Evolutionary conservation across 2,797 vertebrate species (phyloP).

Genomic region (Darevskia mixta): DNA sequence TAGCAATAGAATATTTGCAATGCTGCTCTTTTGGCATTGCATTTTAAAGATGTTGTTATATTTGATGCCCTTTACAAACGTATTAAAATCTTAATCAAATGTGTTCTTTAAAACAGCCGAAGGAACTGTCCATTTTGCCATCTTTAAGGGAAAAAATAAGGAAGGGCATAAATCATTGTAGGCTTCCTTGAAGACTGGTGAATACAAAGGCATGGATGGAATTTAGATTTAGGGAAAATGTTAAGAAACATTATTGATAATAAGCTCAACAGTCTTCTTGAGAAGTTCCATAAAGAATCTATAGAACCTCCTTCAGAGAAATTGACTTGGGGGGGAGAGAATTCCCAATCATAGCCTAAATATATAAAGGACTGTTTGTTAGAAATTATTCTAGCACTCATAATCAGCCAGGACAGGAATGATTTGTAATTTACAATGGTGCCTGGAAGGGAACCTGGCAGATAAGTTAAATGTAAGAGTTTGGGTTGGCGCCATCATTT

Average conservation of each 20-base stretch:
- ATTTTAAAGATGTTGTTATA: neutral
- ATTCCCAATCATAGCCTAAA: neutral
- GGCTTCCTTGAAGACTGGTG: neutral
- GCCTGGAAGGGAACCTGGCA: neutral
- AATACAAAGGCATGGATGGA: neutral
- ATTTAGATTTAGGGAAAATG: constrained; percentile 10
- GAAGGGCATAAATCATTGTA: neutral
- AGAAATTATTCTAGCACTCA: neutral
- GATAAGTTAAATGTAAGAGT: neutral
- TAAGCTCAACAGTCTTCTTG: neutral
- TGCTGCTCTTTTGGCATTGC: neutral
- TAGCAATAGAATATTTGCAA: neutral
- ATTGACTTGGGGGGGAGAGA: neutral
- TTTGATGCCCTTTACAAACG: neutral
- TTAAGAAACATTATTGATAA: neutral
- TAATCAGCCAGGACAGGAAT: neutral
- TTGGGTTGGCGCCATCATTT: neutral
- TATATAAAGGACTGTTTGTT: neutral
- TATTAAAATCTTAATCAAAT: neutral
- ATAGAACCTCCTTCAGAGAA: neutral
- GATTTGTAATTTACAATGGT: neutral
- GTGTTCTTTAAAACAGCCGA: constrained; percentile 1
- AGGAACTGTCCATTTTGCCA: neutral
- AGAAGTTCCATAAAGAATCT: neutral
- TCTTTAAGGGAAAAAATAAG: neutral